These are phyloP conservation scores for Apoda limacodes DNA, from an alignment of 2,888 invertebrate species.

Conservation along the genomic window DNA sequence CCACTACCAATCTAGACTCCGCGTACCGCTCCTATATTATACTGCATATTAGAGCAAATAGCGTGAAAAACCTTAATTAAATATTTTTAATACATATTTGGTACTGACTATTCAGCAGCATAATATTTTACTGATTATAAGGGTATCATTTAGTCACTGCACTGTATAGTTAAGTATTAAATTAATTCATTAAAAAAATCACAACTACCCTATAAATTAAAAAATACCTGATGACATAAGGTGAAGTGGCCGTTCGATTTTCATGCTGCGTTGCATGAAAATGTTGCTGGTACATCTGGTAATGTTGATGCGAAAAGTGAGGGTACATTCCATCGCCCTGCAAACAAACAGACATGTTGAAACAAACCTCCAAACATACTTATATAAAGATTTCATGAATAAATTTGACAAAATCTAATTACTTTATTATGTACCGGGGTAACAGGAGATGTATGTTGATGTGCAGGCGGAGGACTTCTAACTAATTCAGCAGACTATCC, in stretches of 20 bases:
- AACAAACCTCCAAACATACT: neutral
- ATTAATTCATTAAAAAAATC: too few relatives aligned
- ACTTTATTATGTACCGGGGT: conserved; percentile 72
- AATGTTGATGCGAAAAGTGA: conserved; percentile 64
- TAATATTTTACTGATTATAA: too few relatives aligned
- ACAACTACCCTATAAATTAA: neutral
- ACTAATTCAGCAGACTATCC: conserved; percentile 73
- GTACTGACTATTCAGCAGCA: too few relatives aligned
- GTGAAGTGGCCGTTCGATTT: conserved; percentile 45
- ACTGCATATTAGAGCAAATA: too few relatives aligned
- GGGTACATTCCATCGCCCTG: conserved; percentile 65
- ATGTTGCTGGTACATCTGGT: conserved; percentile 64
- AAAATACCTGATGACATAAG: conserved; percentile 27
- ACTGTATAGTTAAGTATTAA: too few relatives aligned
- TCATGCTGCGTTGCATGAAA: conserved; percentile 63
- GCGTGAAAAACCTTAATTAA: too few relatives aligned
- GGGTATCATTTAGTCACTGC: too few relatives aligned
- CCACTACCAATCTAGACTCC: too few relatives aligned
- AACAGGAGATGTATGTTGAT: conserved; percentile 82
- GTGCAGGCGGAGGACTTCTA: conserved; percentile 87
- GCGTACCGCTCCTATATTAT: too few relatives aligned
- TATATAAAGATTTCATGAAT: conserved; percentile 8
- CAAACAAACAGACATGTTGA: conserved; percentile 19
- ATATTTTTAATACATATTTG: too few relatives aligned
- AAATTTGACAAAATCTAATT: conserved; percentile 26